Conservation (phyloP, 1,140 invertebrate species). For the Diprion similis region DNA sequence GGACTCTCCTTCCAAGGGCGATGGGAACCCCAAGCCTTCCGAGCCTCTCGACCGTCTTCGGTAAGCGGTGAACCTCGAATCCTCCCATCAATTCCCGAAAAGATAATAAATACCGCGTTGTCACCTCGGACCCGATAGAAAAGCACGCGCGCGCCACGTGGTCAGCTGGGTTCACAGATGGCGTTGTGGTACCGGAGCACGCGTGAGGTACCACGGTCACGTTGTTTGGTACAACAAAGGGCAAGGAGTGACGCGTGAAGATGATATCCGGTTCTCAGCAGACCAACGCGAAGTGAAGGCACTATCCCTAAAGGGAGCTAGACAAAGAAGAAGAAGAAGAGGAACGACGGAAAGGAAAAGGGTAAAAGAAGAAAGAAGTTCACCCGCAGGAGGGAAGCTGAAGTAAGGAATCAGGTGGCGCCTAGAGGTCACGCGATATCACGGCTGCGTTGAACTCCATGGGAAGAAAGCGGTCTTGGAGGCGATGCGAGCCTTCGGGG, state of each 20-base stretch:
- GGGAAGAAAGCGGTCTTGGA: not conserved
- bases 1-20: not conserved
- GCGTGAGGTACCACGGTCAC: not conserved
- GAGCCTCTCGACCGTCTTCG: too few species aligned
- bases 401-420: slow-evolving; percentile 40
- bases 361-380: not conserved
- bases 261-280: too few species aligned
- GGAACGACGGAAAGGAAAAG: not conserved
- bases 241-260: too few species aligned
- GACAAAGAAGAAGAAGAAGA: too few species aligned
- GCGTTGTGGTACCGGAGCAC: not conserved
- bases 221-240: too few species aligned
- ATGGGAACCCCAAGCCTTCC: too few species aligned
- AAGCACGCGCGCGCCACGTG: slow-evolving; percentile 6
- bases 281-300: too few species aligned
- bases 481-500: slow-evolving; percentile 23
- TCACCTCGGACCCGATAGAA: not conserved
- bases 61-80: too few species aligned
- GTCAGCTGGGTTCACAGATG: not conserved
- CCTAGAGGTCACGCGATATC: slow-evolving; percentile 35
- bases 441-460: slow-evolving; percentile 38
- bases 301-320: too few species aligned
- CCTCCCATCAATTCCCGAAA: too few species aligned
- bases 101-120: too few species aligned
- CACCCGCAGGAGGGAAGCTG: not conserved